phyloP scores from a whole-genome alignment of 2,888 invertebrate species.

The Bellardia pandia region DNA sequence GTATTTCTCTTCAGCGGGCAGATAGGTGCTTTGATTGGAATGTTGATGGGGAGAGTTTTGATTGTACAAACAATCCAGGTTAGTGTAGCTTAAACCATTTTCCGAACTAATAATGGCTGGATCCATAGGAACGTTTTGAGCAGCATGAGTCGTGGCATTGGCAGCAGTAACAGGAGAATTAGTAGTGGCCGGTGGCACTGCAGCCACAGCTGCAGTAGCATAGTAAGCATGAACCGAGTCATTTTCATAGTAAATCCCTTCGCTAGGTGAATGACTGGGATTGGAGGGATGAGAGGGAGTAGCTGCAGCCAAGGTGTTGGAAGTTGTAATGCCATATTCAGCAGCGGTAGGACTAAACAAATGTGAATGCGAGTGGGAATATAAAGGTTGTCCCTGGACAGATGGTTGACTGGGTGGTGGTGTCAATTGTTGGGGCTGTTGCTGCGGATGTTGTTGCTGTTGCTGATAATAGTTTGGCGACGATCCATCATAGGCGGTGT shows the following conservation, averaged over 20 bases:
- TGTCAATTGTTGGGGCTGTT: slow-evolving; percentile 75
- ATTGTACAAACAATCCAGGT: slow-evolving; percentile 90
- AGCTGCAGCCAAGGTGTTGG: slow-evolving; percentile 77
- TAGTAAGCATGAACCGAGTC: slow-evolving; percentile 83
- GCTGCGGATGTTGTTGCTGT: slow-evolving; percentile 68
- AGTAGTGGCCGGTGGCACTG: slow-evolving; percentile 78
- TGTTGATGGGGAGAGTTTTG: slow-evolving; percentile 85
- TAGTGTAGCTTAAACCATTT: slow-evolving; percentile 94
- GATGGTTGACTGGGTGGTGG: slow-evolving; percentile 74
- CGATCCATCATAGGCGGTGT: slow-evolving; percentile 78
- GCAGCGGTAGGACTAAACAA: slow-evolving; percentile 84
- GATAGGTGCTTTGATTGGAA: slow-evolving; percentile 73
- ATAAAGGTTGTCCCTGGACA: slow-evolving; percentile 76
- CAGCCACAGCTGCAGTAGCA: slow-evolving; percentile 80
- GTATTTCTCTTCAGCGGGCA: slow-evolving; percentile 81
- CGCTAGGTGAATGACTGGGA: slow-evolving; percentile 82
- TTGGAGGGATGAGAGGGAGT: slow-evolving; percentile 82
- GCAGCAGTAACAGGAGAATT: slow-evolving; percentile 79
- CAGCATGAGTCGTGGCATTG: slow-evolving; percentile 76
- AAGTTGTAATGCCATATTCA: slow-evolving; percentile 83
- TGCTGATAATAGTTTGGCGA: slow-evolving; percentile 78
- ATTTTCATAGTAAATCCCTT: slow-evolving; percentile 83
- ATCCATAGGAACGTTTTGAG: slow-evolving; percentile 77
- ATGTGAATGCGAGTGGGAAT: slow-evolving; percentile 81
- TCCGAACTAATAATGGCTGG: slow-evolving; percentile 92